phyloP scores from a whole-genome alignment of 2,888 invertebrate genomes.

The Drosophila gaucha region DNA sequence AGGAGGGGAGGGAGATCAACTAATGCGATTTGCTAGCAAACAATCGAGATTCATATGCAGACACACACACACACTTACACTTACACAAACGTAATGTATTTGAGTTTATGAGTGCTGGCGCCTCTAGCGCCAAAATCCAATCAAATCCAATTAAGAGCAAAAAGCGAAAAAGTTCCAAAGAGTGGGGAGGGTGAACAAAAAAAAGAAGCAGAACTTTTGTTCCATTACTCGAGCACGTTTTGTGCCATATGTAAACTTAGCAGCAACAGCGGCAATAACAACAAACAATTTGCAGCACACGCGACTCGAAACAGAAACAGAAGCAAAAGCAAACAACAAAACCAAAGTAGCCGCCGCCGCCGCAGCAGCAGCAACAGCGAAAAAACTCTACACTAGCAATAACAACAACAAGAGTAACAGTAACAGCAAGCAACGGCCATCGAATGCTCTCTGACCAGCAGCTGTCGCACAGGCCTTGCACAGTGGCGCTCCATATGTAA shows the following conservation, averaged over 20 bases:
- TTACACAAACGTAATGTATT: conserved; percentile 4
- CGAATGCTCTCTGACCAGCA: conserved; percentile 70
- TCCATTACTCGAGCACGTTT: conserved; percentile 61
- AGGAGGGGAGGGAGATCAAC: conserved; percentile 10
- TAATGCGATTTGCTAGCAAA: conserved; percentile 67
- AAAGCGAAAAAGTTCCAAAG: conserved; percentile 20
- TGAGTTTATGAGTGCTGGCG: conserved; percentile 62
- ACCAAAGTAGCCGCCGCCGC: conserved; percentile 42
- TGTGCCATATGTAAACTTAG: conserved; percentile 61
- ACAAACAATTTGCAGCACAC: conserved; percentile 51
- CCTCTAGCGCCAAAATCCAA: conserved; percentile 67
- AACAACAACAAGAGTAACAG: conserved; percentile 32
- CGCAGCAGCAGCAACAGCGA: conserved; percentile 12
- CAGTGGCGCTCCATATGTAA: conserved; percentile 27
- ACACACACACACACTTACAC: not conserved
- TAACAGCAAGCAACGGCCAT: conserved; percentile 34
- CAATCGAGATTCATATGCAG: conserved; percentile 35
- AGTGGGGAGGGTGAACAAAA: not conserved
- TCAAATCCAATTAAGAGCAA: conserved; percentile 76
- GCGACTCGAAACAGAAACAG: conserved; percentile 50
- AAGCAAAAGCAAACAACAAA: conserved; percentile 45
- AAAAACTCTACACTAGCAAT: conserved; percentile 26
- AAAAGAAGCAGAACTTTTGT: conserved; percentile 49
- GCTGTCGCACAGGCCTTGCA: conserved; percentile 60
- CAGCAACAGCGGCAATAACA: conserved; percentile 31